These are phyloP conservation scores for Neodon shergylaensis DNA, from an alignment of 2,113 vertebrate genomes.

Conservation along the genomic window DNA sequence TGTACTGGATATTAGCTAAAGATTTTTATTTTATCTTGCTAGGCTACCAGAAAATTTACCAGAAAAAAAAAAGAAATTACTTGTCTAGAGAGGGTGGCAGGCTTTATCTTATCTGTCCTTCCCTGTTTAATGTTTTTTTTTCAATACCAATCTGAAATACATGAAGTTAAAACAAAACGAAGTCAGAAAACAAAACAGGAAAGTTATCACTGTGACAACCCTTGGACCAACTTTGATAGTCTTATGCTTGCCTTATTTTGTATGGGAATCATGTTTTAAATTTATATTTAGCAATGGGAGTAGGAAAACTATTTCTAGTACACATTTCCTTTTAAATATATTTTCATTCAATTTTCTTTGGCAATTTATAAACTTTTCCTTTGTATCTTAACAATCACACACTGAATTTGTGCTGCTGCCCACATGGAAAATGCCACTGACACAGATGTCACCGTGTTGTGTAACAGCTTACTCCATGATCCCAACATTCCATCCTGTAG, in stretches of 20 bases:
- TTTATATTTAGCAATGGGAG: background rate
- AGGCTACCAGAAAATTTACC: background rate
- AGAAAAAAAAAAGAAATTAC: background rate
- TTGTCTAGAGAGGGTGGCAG: background rate
- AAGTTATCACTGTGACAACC: background rate
- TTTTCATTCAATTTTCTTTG: background rate
- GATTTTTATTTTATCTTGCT: background rate
- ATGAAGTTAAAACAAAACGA: background rate
- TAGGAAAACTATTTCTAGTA: background rate
- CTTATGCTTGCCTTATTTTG: background rate
- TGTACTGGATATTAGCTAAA: background rate
- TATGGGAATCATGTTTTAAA: background rate
- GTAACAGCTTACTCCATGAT: background rate
- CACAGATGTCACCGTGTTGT: background rate
- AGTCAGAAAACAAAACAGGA: background rate
- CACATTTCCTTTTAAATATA: background rate
- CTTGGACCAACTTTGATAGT: background rate
- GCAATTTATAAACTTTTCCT: background rate
- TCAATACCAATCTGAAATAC: background rate
- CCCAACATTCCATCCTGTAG: background rate
- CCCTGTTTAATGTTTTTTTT: background rate
- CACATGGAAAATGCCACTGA: slow-evolving; percentile 50
- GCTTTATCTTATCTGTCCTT: background rate
- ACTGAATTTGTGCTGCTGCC: background rate
- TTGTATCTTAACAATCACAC: background rate